These are phyloP conservation scores for Semicossyphus pulcher DNA, from an alignment of 2,113 vertebrate species.

Conservation along the genomic window DNA sequence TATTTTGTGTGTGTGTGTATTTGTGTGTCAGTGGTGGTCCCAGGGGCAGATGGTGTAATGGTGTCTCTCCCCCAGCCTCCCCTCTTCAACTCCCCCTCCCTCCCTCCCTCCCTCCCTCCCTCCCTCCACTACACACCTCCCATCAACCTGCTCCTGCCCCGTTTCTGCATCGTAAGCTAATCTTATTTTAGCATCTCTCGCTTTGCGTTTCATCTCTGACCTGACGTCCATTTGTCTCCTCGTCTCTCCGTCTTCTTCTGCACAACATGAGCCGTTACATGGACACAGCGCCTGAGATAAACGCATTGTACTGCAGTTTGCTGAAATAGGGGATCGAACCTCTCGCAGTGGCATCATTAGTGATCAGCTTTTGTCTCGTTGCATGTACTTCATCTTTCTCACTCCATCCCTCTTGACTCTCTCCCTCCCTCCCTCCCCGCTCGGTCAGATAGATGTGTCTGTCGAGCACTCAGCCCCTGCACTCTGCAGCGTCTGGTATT, in stretches of 20 bases:
- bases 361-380: constrained; percentile 33
- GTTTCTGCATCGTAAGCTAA: constrained; percentile 19
- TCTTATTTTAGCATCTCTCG: constrained; percentile 44
- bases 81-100: background rate
- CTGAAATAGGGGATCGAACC: constrained; percentile 7
- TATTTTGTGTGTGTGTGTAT: constrained; percentile 10
- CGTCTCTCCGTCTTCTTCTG: background rate
- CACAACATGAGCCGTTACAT: background rate
- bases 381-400: constrained; percentile 28
- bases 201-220: constrained; percentile 23
- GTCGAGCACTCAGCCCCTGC: constrained; percentile 70
- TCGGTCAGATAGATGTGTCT: constrained; percentile 64
- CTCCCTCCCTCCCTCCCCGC: constrained; percentile 7
- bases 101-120: background rate
- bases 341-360: background rate
- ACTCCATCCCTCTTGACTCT: constrained; percentile 36
- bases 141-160: constrained; percentile 1
- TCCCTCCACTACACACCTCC: constrained; percentile 4
- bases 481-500: constrained; percentile 72
- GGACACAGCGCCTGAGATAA: background rate
- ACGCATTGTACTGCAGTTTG: background rate
- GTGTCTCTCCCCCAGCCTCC: constrained; percentile 11
- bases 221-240: background rate
- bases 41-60: constrained; percentile 61
- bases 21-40: constrained; percentile 25